Evolutionary conservation across 2,113 vertebrate genomes (phyloP).

Genomic region (Chlorodrepanis virens): DNA sequence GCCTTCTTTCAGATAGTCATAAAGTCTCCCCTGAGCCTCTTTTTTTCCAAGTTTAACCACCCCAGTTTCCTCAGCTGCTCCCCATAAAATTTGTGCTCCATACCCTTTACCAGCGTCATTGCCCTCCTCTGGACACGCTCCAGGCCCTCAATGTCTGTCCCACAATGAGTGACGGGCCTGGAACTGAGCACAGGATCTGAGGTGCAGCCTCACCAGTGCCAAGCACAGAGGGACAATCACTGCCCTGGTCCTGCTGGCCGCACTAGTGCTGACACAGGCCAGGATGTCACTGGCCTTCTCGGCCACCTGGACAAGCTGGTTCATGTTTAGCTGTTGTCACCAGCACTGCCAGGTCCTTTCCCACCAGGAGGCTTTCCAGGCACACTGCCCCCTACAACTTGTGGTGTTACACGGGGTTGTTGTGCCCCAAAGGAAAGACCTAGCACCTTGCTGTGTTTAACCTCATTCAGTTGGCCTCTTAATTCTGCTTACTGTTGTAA

Average conservation of each 20-base stretch:
- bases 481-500: not conserved
- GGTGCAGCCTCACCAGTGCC: not conserved
- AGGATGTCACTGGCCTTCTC: not conserved
- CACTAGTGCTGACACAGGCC: not conserved
- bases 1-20: not conserved
- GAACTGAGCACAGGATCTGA: not conserved
- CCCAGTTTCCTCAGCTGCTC: not conserved
- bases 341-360: not conserved
- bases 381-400: not conserved
- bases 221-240: accelerated
- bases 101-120: no score
- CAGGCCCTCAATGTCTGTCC: not conserved
- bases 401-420: not conserved
- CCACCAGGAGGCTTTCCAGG: not conserved
- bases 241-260: not conserved
- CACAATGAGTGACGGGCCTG: accelerated
- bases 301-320: not conserved
- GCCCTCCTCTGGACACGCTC: not conserved
- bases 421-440: not conserved
- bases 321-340: not conserved
- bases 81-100: not conserved
- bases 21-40: not conserved
- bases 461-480: not conserved
- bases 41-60: not conserved
- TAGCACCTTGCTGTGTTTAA: no score